Conservation (phyloP, 2,888 invertebrate genomes). For the Stenichneumon culpator region DNA sequence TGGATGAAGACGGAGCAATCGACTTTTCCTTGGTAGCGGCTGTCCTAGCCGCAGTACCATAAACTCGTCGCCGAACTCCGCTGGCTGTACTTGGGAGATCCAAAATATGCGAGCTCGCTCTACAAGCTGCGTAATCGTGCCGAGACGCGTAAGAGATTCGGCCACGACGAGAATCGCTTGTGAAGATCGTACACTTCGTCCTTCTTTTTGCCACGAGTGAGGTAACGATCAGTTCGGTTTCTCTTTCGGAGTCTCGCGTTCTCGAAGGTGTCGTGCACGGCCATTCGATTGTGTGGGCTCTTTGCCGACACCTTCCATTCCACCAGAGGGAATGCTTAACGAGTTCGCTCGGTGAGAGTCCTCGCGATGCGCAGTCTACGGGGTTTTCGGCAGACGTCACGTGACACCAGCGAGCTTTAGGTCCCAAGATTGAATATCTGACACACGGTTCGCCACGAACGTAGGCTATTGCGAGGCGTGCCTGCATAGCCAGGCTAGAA, state of each 20-base stretch:
- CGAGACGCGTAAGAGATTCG: slow-evolving; percentile 26
- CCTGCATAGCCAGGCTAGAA: slow-evolving; percentile 66
- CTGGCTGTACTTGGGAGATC: not conserved
- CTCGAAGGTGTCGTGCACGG: too few species aligned
- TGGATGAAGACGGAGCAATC: slow-evolving; percentile 50
- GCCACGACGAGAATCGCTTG: slow-evolving; percentile 37
- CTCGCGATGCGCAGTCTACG: not conserved
- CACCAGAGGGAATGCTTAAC: not conserved
- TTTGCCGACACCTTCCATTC: not conserved
- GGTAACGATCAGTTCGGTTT: too few species aligned
- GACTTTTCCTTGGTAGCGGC: not conserved
- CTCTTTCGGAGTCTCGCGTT: too few species aligned
- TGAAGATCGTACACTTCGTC: not conserved
- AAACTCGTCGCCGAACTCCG: slow-evolving; percentile 15
- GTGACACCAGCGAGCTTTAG: slow-evolving; percentile 53
- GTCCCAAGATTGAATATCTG: slow-evolving; percentile 68
- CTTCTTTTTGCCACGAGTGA: too few species aligned
- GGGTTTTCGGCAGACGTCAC: not conserved
- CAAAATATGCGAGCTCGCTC: slow-evolving; percentile 28
- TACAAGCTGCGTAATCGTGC: slow-evolving; percentile 30
- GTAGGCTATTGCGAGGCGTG: slow-evolving; percentile 60
- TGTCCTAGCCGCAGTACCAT: not conserved
- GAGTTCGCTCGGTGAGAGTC: not conserved
- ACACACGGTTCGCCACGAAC: slow-evolving; percentile 69
- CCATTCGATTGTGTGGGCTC: too few species aligned